Evolutionary conservation across 2,797 vertebrate genomes (phyloP), one percentile per base, ranked within the genome.

Genomic region (Lindbergichthys nudifrons): DNA sequence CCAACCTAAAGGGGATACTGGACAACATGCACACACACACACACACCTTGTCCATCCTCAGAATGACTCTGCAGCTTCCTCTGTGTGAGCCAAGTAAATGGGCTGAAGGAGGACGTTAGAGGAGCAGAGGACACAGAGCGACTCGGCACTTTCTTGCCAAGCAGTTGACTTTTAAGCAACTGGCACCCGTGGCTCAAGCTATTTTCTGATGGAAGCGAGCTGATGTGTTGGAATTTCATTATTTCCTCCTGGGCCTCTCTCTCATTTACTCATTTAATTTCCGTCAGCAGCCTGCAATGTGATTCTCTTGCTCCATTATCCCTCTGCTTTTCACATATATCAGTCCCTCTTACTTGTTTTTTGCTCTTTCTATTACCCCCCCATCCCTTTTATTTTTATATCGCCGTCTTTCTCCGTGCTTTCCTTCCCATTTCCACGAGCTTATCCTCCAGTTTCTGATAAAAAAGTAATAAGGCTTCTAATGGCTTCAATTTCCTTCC

Each of bases 381-480:
- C 62, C 39, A 53, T 30, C 56, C 46, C 63, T 56, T 70, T 64
- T 63, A 84, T 76, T 65, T 73, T 75, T 80, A 74, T 77, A 79
- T 84, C 66, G 76, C 26, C 23, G 10, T 65, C 65, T 68, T 67
- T 88, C 73, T 85, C 67, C 64, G 66, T 64, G 74, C 77, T 79
- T 65, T 70, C 63, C 79, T 68, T 70, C 75, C 77, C 63, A 77
- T 80, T 88, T 87, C 80, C 75, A 76, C 70, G 19, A 81, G 89
- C 87, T 87, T 89, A 93, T 90, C 84, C 90, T 86, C 87, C 76
- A 74, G 78, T 86, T 89, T 88, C 92, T 92, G 93, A 95, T 94
- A 93, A 95, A 95, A 95, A 94, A 94, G 92, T 94, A 94, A 95
- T 95, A 93, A 90, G 90, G 85, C 76, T 87, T 88, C 92, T 94